Percentiles rank a stretch among this genome's conserved stretches.
Conservation (phyloP, 2,113 vertebrate genomes). For the Bos indicus region DNA sequence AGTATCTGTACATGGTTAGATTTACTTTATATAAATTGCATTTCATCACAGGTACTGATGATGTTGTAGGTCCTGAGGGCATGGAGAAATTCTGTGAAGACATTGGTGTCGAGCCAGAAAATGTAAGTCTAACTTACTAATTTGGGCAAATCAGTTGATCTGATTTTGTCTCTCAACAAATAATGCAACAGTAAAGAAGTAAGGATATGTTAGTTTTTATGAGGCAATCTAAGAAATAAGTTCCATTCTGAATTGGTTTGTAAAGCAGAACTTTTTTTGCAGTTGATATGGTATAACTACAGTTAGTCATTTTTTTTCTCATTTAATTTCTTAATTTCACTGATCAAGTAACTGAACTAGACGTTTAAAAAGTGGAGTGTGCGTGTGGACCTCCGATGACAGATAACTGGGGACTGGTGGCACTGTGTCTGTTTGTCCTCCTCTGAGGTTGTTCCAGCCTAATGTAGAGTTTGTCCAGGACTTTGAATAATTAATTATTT, state of each 20-base stretch:
- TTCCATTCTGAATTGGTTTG: constrained; percentile 6
- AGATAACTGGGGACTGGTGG: not conserved
- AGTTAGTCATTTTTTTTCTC: not conserved
- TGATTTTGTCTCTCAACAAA: not conserved
- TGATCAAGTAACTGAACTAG: not conserved
- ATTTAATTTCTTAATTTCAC: not conserved
- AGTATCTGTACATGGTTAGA: not conserved
- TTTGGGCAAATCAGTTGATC: not conserved
- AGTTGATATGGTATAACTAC: not conserved
- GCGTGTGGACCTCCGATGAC: no score
- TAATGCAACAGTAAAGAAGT: not conserved
- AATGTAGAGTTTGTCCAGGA: not conserved
- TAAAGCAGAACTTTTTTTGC: not conserved
- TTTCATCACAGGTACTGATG: constrained; percentile 88
- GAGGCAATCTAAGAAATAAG: not conserved
- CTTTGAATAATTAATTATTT: not conserved
- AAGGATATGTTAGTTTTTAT: not conserved
- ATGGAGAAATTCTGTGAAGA: constrained; percentile 99
- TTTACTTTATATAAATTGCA: not conserved
- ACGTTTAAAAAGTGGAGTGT: not conserved
- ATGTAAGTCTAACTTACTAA: constrained; percentile 83
- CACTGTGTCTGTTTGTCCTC: not conserved
- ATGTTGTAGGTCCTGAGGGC: constrained; percentile 96
- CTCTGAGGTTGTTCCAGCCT: not conserved
- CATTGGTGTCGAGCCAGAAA: constrained; percentile 99